These are phyloP conservation scores for crab-eating macaque (Macaca fascicularis) DNA, from an alignment of 2,113 vertebrate genomes.

Conservation along the genomic window DNA sequence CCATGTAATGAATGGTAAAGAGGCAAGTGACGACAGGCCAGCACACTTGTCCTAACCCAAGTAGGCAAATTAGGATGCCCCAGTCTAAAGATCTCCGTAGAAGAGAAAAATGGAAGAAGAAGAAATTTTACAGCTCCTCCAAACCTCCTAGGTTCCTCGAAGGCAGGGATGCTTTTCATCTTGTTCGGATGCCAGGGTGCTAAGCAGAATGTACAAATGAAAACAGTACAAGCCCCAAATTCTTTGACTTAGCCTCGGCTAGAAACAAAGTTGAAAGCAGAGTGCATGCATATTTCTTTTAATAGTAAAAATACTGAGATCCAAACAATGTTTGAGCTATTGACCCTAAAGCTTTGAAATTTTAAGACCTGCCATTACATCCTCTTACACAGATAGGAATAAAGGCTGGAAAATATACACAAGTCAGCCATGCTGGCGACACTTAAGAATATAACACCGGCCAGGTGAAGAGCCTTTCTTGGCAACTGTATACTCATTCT, in stretches of 20 bases:
- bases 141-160: neutral
- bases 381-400: neutral
- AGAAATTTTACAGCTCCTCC: neutral
- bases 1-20: neutral
- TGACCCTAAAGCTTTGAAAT: constrained; percentile 22
- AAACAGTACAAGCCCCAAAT: neutral
- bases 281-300: neutral
- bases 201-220: neutral
- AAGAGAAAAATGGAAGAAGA: neutral
- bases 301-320: constrained; percentile 13
- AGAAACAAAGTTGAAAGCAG: neutral
- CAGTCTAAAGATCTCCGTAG: neutral
- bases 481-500: neutral
- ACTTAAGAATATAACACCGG: neutral
- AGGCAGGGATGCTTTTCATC: neutral
- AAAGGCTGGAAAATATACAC: neutral
- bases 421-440: neutral
- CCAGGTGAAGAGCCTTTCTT: neutral
- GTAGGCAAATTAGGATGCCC: neutral
- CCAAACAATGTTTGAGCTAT: neutral
- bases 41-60: neutral
- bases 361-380: neutral
- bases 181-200: neutral
- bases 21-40: neutral
- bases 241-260: neutral